Evolutionary conservation across 2,888 invertebrate species (phyloP).

Genomic region (Agrochola macilenta): DNA sequence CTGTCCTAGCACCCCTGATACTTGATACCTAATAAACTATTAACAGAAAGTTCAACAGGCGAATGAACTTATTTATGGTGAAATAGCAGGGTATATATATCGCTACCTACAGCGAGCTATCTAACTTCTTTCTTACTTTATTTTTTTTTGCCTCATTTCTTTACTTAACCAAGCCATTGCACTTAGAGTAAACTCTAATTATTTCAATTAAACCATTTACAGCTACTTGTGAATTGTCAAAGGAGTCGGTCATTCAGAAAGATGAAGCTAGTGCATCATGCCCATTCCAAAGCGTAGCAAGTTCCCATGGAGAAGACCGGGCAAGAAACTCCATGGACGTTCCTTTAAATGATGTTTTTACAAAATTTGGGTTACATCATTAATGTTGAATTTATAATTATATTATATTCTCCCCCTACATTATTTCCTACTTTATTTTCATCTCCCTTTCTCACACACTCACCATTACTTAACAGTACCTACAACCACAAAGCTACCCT

Average conservation of each 20-base stretch:
- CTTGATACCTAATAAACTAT: background rate
- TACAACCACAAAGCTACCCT: conserved; percentile 1
- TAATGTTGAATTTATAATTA: too few species aligned
- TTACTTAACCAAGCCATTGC: background rate
- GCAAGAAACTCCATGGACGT: background rate
- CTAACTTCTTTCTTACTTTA: rapidly evolving
- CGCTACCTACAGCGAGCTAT: background rate
- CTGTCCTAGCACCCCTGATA: too few species aligned
- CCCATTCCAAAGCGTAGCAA: background rate
- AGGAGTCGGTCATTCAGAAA: background rate
- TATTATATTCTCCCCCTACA: too few species aligned
- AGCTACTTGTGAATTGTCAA: background rate
- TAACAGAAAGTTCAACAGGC: background rate
- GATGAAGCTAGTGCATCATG: background rate
- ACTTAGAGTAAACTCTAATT: background rate
- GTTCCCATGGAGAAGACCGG: background rate
- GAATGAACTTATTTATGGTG: background rate
- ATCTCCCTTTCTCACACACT: background rate
- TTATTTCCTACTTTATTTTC: background rate
- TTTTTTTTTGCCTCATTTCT: background rate
- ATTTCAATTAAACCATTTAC: background rate
- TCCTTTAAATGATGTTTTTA: too few species aligned
- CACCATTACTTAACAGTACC: background rate
- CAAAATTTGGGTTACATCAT: too few species aligned
- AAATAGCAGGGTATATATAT: background rate